phyloP scores from a whole-genome alignment of 2,888 invertebrate genomes.

The Epistrophe eligans region DNA sequence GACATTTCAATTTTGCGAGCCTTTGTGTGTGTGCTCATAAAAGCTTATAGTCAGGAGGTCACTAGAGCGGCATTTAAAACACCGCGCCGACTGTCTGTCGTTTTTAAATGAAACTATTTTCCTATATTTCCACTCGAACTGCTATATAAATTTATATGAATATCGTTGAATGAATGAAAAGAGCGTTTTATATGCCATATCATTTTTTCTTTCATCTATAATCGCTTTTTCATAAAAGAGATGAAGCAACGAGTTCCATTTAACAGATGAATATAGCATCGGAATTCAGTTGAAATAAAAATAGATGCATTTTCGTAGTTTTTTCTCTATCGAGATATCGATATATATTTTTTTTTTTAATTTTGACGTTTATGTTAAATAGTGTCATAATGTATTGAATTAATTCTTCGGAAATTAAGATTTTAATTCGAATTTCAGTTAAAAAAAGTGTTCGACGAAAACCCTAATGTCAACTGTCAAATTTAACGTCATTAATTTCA shows the following conservation, averaged over 20 bases:
- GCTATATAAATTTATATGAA: conserved; percentile 12
- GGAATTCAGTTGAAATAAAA: conserved; percentile 7
- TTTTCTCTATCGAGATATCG: neutral
- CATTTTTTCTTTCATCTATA: conserved; percentile 19
- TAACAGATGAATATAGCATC: conserved; percentile 41
- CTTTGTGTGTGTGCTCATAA: conserved; percentile 1
- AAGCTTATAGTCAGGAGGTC: conserved; percentile 46
- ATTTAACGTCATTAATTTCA: too few species aligned
- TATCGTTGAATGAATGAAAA: conserved; percentile 56
- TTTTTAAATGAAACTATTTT: conserved; percentile 55
- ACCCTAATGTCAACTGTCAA: neutral
- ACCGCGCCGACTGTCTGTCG: conserved; percentile 50
- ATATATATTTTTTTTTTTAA: neutral
- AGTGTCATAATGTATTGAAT: neutral
- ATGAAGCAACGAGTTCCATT: conserved; percentile 45
- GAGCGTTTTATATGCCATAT: conserved; percentile 24
- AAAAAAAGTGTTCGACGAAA: neutral
- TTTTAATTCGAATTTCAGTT: neutral
- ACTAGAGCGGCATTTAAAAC: conserved; percentile 44
- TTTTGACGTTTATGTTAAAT: neutral
- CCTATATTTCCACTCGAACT: conserved; percentile 65
- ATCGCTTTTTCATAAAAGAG: conserved; percentile 57
- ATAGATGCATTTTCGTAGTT: neutral
- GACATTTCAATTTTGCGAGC: conserved; percentile 53
- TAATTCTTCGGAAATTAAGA: neutral